These are phyloP conservation scores for Tetramorium alpestre DNA, from an alignment of 1,140 invertebrate species.

Conservation along the genomic window DNA sequence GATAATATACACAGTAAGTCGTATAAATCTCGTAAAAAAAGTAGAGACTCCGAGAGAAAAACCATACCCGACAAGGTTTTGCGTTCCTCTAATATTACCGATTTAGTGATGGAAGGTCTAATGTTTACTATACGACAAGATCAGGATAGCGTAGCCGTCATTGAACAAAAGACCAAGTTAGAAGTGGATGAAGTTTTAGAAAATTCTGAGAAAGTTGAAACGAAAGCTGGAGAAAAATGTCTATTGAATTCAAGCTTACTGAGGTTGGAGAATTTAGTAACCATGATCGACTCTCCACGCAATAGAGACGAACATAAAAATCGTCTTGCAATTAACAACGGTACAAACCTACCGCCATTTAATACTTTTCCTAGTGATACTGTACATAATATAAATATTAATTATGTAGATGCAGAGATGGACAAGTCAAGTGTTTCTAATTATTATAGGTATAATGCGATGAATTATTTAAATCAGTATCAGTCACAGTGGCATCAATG, in stretches of 20 bases:
- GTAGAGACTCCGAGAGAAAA: constrained; percentile 32
- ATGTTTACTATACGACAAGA: constrained; percentile 84
- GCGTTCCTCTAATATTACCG: constrained; percentile 82
- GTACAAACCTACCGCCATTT: constrained; percentile 23
- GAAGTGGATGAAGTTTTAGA: constrained; percentile 83
- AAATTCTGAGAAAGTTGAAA: constrained; percentile 83
- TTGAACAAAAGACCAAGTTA: constrained; percentile 83
- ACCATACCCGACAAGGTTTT: constrained; percentile 53
- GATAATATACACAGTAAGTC: background rate
- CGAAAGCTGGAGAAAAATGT: constrained; percentile 81
- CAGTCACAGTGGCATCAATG: background rate
- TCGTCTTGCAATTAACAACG: background rate
- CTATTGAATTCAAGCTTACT: constrained; percentile 82
- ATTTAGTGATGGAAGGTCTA: constrained; percentile 83
- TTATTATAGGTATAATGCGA: background rate
- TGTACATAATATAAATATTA: constrained; percentile 27
- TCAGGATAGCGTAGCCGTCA: constrained; percentile 80
- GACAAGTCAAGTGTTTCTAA: background rate
- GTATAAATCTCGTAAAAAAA: constrained; percentile 13
- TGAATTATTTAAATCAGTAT: background rate
- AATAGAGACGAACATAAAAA: constrained; percentile 24
- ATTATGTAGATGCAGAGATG: constrained; percentile 7
- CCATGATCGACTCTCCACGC: constrained; percentile 78
- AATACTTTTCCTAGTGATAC: background rate
- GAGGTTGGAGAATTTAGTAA: constrained; percentile 82